These are phyloP conservation scores for Nematostella vectensis DNA, from an alignment of 92 coral and sea anemone species.

Conservation along the genomic window DNA sequence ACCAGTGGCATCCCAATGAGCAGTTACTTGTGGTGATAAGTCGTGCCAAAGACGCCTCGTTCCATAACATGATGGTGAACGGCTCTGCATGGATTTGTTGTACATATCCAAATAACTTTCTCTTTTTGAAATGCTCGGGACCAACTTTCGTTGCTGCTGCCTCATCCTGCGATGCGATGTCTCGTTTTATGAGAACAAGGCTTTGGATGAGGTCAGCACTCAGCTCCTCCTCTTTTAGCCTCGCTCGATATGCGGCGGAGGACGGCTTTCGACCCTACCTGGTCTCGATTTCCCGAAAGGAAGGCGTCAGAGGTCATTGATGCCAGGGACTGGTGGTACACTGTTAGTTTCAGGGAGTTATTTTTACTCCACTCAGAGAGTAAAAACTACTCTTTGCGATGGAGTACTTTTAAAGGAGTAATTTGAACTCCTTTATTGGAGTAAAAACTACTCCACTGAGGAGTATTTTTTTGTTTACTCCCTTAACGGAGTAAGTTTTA, in stretches of 20 bases:
- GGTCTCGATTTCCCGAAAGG: slow-evolving; percentile 22
- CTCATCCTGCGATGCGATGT: slow-evolving; percentile 2
- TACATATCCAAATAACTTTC: slow-evolving; percentile 22
- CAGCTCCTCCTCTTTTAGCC: not conserved
- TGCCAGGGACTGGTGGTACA: slow-evolving; percentile 11
- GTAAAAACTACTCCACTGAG: too few species aligned
- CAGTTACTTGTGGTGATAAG: slow-evolving; percentile 9
- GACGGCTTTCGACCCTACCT: slow-evolving; percentile 5
- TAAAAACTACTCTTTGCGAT: too few species aligned
- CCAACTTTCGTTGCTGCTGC: slow-evolving; percentile 5
- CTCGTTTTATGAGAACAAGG: slow-evolving; percentile 5
- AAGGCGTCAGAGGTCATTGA: slow-evolving; percentile 3
- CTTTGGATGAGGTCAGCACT: slow-evolving; percentile 10
- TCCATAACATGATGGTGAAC: slow-evolving; percentile 17
- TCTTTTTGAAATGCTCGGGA: slow-evolving; percentile 8
- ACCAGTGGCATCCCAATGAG: slow-evolving; percentile 37
- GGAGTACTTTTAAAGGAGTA: too few species aligned
- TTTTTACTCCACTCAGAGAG: too few species aligned
- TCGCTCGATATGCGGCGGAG: slow-evolving; percentile 14
- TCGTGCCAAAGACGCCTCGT: slow-evolving; percentile 36
- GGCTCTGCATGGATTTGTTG: slow-evolving; percentile 14
- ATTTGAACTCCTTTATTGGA: too few species aligned
- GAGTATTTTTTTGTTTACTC: too few species aligned
- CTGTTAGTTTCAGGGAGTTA: too few species aligned
- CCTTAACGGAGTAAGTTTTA: too few species aligned